phyloP scores from a whole-genome alignment of 2,797 vertebrate species.

The Gobionotothen gibberifrons region DNA sequence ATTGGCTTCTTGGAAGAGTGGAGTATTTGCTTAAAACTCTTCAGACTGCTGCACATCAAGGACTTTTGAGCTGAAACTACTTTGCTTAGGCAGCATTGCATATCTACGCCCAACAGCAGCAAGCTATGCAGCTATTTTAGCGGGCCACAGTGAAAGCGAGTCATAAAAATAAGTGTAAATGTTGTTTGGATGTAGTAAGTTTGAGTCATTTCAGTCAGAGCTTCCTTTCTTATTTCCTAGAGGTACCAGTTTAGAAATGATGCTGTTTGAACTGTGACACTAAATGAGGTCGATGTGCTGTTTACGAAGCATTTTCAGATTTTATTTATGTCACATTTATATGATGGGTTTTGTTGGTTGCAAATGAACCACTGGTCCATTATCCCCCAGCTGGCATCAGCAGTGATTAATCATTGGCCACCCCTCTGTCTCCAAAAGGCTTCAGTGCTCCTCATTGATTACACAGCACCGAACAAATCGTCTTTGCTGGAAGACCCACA shows the following conservation, averaged over 20 bases:
- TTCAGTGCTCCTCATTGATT: slow-evolving; percentile 53
- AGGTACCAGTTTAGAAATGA: slow-evolving; percentile 7
- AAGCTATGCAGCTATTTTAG: neutral
- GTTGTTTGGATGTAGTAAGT: slow-evolving; percentile 8
- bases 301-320: slow-evolving; percentile 30
- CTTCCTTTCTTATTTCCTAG: slow-evolving; percentile 11
- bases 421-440: slow-evolving; percentile 50
- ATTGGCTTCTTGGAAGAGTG: slow-evolving; percentile 15
- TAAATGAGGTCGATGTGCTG: slow-evolving; percentile 30
- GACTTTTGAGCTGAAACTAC: neutral
- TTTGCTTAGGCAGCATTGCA: neutral
- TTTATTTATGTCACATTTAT: slow-evolving; percentile 52
- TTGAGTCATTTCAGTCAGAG: neutral
- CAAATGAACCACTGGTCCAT: slow-evolving; percentile 33
- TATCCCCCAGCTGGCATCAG: slow-evolving; percentile 32
- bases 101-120: slow-evolving; percentile 25
- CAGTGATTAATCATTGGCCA: slow-evolving; percentile 62
- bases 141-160: neutral
- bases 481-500: slow-evolving; percentile 30
- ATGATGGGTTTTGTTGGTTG: slow-evolving; percentile 43
- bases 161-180: neutral
- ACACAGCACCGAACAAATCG: slow-evolving; percentile 26
- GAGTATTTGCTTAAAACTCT: slow-evolving; percentile 19
- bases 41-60: slow-evolving; percentile 13
- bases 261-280: slow-evolving; percentile 33